phyloP scores from a whole-genome alignment of 2,888 invertebrate species.

The Anarsia innoxiella region DNA sequence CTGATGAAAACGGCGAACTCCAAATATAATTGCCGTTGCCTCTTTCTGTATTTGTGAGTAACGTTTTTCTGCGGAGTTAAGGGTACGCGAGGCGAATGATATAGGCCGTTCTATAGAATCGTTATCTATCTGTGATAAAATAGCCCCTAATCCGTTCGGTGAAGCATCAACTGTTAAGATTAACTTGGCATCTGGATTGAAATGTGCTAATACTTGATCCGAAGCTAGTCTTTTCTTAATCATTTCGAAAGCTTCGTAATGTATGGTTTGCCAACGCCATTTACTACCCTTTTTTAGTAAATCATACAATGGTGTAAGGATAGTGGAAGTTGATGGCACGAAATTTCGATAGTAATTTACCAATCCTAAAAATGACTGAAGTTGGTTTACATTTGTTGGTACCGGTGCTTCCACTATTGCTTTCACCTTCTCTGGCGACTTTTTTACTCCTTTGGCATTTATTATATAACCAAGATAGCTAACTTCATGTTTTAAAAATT shows the following conservation, averaged over 20 bases:
- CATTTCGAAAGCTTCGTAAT: conserved; percentile 10
- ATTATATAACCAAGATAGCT: conserved; percentile 10
- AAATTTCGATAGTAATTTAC: conserved; percentile 5
- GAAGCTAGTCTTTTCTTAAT: conserved; percentile 14
- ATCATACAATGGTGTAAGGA: neutral
- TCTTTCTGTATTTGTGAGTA: conserved; percentile 15
- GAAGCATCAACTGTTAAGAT: conserved; percentile 24
- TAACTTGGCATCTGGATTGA: conserved; percentile 17
- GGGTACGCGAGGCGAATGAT: conserved; percentile 22
- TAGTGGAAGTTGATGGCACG: neutral
- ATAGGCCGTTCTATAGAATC: conserved; percentile 20
- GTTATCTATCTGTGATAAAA: conserved; percentile 15
- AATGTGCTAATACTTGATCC: conserved; percentile 21
- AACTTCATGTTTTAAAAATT: neutral
- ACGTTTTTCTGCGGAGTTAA: conserved; percentile 19
- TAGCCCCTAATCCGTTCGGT: conserved; percentile 19
- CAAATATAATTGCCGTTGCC: conserved; percentile 18
- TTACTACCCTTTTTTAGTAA: neutral
- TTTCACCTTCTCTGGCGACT: conserved; percentile 4
- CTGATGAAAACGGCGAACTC: conserved; percentile 18
- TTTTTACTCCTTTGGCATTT: conserved; percentile 8
- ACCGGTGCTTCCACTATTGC: neutral
- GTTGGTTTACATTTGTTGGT: neutral
- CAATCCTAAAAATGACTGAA: conserved; percentile 3
- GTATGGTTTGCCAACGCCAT: neutral